Base-by-base conservation (phyloP, 2,888 invertebrate genomes). In the Limenitis camilla region DNA sequence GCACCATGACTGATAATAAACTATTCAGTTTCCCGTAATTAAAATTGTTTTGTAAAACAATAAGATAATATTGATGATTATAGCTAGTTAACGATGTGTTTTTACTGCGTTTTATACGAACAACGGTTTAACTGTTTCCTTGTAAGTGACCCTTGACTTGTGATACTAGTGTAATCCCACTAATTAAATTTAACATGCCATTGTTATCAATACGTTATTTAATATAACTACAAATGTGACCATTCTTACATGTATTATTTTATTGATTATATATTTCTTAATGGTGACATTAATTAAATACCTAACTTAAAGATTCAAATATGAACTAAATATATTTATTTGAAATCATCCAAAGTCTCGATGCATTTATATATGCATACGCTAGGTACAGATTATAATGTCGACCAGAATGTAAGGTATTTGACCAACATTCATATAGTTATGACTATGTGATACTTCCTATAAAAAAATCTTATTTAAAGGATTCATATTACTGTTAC, bases 111-210 rank as follows among this genome's bases (percentile, higher is more conserved):
- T 63, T 56, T 59, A 65, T 61, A 62, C 54, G 64, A 65, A 64
- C 28, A 28, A 38, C 32, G 38, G 48, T 38, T 67, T 71, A 68
- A 63, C 61, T 53, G 64, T 74, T 83, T 85, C 69, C 69, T 84
- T 77, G 76, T 79, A 63, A 55, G 66, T 74, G 77, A 81, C 83
- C 85, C 78, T 74, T 84, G 81, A 82, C 85, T 78, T 67, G 40
- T 80, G 81, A 81, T 81, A 81, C 61, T 55, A 67, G 66, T 69
- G 68, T 71, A 71, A 68, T 69, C 67, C 65, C 64, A 71, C 66
- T 80, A 77, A 81, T 83, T 79, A 80, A 74, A 54, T 63, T 54
- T 56, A 60, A 61, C 60, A 11, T 49, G 52, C 53, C 40, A 57
- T 61, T 60, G 61, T 61, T 62, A 61, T 62, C 60, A 55, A 42